Evolutionary conservation across 2,888 invertebrate species (phyloP).

Genomic region (Xanthostigma xanthostigma): DNA sequence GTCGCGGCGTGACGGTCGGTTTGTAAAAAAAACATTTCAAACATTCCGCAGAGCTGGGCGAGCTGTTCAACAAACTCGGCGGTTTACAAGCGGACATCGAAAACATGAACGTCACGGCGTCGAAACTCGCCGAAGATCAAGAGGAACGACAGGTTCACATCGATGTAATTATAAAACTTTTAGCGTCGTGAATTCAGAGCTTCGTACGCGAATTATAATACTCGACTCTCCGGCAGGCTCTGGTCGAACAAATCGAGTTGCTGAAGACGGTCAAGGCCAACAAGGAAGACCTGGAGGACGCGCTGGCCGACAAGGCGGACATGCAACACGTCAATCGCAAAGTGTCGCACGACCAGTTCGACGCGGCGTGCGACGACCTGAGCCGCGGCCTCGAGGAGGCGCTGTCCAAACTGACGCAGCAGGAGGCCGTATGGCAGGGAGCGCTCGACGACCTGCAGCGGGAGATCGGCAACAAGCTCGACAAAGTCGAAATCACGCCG

Average conservation of each 20-base stretch:
- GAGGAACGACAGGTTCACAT: conserved; percentile 36
- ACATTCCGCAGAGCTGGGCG: conserved; percentile 17
- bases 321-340: conserved; percentile 50
- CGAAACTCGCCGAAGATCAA: conserved; percentile 37
- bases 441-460: conserved; percentile 50
- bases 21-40: no score
- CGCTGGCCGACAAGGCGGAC: conserved; percentile 62
- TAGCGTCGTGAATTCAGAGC: background rate
- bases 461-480: conserved; percentile 48
- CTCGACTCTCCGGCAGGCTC: conserved; percentile 26
- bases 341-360: conserved; percentile 58
- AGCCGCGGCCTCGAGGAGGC: conserved; percentile 48
- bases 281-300: conserved; percentile 52
- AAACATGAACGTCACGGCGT: conserved; percentile 23
- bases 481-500: conserved; percentile 47
- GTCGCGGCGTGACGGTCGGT: no score
- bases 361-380: conserved; percentile 50
- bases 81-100: conserved; percentile 29
- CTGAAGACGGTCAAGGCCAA: conserved; percentile 53
- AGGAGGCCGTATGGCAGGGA: conserved; percentile 49
- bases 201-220: background rate
- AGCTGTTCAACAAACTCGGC: conserved; percentile 26
- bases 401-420: conserved; percentile 41
- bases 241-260: conserved; percentile 48
- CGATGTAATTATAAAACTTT: conserved; percentile 28